Evolutionary conservation across 2,888 invertebrate species (phyloP).

Genomic region (Galerucella calmariensis): DNA sequence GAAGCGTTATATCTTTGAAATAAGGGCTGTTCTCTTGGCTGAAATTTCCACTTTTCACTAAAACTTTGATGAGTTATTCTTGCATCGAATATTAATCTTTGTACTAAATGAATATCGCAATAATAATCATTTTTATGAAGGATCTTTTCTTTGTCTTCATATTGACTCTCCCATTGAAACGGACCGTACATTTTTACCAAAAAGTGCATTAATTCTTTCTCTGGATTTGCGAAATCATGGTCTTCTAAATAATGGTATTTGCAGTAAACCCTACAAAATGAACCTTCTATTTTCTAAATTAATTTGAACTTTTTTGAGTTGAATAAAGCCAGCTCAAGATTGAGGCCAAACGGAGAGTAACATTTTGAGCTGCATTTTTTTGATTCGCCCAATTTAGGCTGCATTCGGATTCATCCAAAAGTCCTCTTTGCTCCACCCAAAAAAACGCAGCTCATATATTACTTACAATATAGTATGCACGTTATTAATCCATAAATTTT

Average conservation of each 20-base stretch:
- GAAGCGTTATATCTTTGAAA: slow-evolving; percentile 78
- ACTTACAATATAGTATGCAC: too few species aligned
- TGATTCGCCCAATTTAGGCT: too few species aligned
- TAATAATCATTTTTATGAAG: slow-evolving; percentile 79
- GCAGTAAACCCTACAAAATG: slow-evolving; percentile 79
- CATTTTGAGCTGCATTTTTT: too few species aligned
- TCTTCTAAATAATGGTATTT: slow-evolving; percentile 86
- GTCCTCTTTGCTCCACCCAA: too few species aligned
- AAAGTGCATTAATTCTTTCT: slow-evolving; percentile 81
- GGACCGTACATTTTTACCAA: slow-evolving; percentile 72
- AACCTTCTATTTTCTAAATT: too few species aligned
- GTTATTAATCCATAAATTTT: background rate
- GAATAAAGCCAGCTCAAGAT: too few species aligned
- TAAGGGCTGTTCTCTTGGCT: slow-evolving; percentile 64
- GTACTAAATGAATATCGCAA: slow-evolving; percentile 86
- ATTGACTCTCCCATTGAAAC: slow-evolving; percentile 76
- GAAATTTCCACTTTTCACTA: slow-evolving; percentile 57
- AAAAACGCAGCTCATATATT: too few species aligned
- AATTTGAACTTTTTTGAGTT: too few species aligned
- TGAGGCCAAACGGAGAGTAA: too few species aligned
- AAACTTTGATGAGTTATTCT: slow-evolving; percentile 73
- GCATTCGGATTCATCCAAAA: too few species aligned
- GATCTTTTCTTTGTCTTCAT: slow-evolving; percentile 58
- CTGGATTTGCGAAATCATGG: slow-evolving; percentile 78
- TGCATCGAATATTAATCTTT: slow-evolving; percentile 88